phyloP scores from a whole-genome alignment of 2,888 invertebrate genomes.

The Ceraclea dissimilis region DNA sequence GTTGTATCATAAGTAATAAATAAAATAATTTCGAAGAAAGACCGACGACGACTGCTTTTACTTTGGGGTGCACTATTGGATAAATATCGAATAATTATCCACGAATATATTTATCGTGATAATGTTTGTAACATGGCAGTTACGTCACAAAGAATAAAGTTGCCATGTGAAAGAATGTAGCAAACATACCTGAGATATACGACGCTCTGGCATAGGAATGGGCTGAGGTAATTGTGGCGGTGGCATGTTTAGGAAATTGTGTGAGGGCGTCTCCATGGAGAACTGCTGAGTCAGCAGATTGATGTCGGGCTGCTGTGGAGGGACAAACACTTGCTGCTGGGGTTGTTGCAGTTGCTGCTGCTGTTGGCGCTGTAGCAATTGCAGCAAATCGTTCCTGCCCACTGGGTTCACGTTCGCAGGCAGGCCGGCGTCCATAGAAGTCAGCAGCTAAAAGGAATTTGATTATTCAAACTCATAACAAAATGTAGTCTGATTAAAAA shows the following conservation, averaged over 20 bases:
- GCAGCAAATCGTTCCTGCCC: neutral
- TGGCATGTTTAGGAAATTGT: neutral
- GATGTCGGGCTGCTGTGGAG: neutral
- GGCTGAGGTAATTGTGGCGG: neutral
- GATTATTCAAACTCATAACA: too few species aligned
- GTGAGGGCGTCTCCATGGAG: neutral
- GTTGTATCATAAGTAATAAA: too few species aligned
- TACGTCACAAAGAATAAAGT: too few species aligned
- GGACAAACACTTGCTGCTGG: neutral
- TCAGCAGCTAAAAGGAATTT: neutral
- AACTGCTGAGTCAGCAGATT: neutral
- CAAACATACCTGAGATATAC: neutral
- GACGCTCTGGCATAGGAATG: neutral
- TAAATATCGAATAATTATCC: too few species aligned
- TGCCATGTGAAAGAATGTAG: too few species aligned
- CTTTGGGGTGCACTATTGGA: too few species aligned
- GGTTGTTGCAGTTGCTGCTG: conserved; percentile 1
- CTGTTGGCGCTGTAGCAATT: neutral
- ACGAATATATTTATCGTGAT: too few species aligned
- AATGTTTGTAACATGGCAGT: too few species aligned
- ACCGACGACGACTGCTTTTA: too few species aligned
- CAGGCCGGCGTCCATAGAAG: neutral
- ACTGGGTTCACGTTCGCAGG: neutral
- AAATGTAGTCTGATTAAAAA: too few species aligned
- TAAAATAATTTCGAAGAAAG: too few species aligned